These are phyloP conservation scores for Athetis lepigone DNA, from an alignment of 2,888 invertebrate genomes.

Conservation along the genomic window DNA sequence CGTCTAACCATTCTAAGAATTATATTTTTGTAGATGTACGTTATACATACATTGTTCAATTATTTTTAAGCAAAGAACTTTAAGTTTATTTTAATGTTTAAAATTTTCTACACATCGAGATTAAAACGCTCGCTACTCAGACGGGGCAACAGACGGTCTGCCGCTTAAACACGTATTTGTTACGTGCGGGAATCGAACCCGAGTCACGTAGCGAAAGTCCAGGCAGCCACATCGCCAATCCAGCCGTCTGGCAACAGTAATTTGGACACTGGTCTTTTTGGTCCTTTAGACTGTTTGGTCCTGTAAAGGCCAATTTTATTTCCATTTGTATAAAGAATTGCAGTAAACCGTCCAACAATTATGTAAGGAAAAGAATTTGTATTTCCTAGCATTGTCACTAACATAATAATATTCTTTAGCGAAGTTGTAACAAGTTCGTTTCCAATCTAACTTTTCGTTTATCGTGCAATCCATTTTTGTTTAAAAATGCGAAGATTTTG, in stretches of 20 bases:
- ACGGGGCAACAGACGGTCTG: constrained; percentile 26
- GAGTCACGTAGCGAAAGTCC: constrained; percentile 38
- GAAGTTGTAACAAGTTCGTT: constrained; percentile 70
- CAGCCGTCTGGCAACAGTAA: constrained; percentile 23
- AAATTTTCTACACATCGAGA: background rate
- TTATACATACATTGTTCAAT: no score
- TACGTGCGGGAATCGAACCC: constrained; percentile 35
- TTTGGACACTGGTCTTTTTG: constrained; percentile 34
- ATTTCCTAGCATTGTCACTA: constrained; percentile 59
- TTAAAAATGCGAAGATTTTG: constrained; percentile 69
- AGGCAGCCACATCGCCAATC: constrained; percentile 24
- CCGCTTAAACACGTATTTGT: constrained; percentile 38
- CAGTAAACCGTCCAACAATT: constrained; percentile 17
- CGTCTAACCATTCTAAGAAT: no score
- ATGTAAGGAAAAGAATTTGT: constrained; percentile 37
- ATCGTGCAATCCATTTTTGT: constrained; percentile 74
- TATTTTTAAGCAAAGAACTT: background rate
- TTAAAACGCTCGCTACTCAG: background rate
- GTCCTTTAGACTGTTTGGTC: constrained; percentile 35
- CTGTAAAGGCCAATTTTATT: constrained; percentile 35
- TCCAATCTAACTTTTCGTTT: constrained; percentile 78
- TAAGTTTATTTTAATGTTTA: background rate
- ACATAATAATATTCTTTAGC: constrained; percentile 65
- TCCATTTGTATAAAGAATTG: constrained; percentile 16
- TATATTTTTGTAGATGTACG: no score